Evolutionary conservation across 2,113 vertebrate genomes (phyloP).

Genomic region (Silurus glanis): DNA sequence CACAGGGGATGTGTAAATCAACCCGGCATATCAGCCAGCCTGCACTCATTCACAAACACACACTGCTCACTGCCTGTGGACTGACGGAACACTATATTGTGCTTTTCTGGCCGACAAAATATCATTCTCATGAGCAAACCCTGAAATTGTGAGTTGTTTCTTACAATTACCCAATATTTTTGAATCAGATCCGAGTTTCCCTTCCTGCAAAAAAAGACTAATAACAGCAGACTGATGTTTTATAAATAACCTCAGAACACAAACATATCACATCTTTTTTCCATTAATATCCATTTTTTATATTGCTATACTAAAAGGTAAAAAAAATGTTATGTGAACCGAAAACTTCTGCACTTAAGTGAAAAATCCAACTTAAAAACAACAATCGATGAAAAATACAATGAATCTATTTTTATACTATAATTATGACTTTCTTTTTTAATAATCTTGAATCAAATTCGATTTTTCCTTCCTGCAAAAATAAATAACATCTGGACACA

Average conservation of each 20-base stretch:
- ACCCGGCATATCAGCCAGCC: constrained; percentile 33
- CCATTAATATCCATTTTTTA: background rate
- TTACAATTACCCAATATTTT: no score
- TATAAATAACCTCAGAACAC: background rate
- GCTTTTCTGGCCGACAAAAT: background rate
- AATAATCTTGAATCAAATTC: no score
- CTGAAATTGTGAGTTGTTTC: no score
- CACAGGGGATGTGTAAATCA: constrained; percentile 38
- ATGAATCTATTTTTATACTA: no score
- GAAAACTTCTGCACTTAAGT: no score
- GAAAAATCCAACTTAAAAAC: no score
- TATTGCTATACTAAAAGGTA: background rate
- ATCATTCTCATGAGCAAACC: background rate
- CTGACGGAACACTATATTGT: constrained; percentile 25
- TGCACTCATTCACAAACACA: constrained; percentile 52
- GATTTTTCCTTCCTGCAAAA: no score
- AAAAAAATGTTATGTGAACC: background rate
- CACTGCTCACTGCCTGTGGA: constrained; percentile 4
- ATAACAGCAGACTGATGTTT: background rate
- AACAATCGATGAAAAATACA: no score
- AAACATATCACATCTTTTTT: background rate
- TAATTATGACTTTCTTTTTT: no score
- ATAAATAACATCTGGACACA: no score
- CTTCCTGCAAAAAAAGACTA: background rate
- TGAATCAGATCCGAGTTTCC: background rate